phyloP scores from a whole-genome alignment of 2,113 vertebrate genomes.

The Columbina picui region DNA sequence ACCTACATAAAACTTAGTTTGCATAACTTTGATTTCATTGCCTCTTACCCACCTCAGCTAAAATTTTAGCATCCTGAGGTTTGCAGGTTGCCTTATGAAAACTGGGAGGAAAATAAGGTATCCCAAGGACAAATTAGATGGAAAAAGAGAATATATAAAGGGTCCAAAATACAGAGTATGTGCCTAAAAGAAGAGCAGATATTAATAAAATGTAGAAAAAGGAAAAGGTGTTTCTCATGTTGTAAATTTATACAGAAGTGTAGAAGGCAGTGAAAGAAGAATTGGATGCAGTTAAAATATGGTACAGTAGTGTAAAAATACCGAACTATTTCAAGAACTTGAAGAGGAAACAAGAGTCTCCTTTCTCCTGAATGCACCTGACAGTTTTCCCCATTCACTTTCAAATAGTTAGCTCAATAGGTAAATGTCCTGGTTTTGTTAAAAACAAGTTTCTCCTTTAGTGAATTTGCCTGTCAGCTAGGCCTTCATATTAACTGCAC shows the following conservation, averaged over 20 bases:
- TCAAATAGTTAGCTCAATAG: neutral
- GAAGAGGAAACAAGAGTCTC: neutral
- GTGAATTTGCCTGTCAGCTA: no score
- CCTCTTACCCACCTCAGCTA: neutral
- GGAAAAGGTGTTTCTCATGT: neutral
- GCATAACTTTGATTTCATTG: neutral
- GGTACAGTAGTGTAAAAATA: neutral
- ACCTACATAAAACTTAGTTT: neutral
- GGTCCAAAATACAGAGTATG: neutral
- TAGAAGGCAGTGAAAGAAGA: neutral
- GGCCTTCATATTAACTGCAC: no score
- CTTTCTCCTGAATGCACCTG: neutral
- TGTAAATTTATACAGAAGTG: neutral
- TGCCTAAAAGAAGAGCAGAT: neutral
- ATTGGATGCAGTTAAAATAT: neutral
- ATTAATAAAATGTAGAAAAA: neutral
- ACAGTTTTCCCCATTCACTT: neutral
- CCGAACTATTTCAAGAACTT: neutral
- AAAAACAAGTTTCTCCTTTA: no score
- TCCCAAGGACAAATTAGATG: neutral
- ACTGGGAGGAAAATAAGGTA: neutral
- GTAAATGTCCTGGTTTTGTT: no score
- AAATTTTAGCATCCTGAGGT: neutral
- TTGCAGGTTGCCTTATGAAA: neutral
- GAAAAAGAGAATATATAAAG: neutral